These are phyloP conservation scores for Gobius niger DNA, from an alignment of 2,113 vertebrate genomes.

Conservation along the genomic window DNA sequence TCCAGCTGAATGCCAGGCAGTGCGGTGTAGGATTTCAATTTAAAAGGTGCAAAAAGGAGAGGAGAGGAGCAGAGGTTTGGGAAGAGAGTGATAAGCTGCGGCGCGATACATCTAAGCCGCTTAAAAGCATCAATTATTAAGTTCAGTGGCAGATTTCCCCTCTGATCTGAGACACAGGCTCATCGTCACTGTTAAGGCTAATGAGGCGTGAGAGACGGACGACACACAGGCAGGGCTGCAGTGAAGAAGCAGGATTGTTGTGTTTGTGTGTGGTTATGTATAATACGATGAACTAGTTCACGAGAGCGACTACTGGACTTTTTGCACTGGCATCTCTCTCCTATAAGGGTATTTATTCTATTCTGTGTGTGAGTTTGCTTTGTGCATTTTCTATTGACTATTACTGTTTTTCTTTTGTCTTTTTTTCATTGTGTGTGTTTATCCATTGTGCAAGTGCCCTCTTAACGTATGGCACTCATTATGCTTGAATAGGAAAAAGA, in stretches of 20 bases:
- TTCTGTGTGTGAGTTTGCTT: too few species aligned
- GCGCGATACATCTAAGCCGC: conserved; percentile 19
- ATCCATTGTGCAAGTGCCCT: too few species aligned
- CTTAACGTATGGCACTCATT: too few species aligned
- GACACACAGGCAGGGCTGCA: not conserved
- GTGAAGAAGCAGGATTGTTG: not conserved
- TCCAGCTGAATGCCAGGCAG: not conserved
- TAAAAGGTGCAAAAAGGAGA: not conserved
- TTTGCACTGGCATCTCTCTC: too few species aligned
- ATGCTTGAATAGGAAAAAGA: too few species aligned
- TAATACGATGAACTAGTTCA: too few species aligned
- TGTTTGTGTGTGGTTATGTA: too few species aligned
- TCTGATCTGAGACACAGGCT: conserved; percentile 49
- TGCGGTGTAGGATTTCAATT: not conserved
- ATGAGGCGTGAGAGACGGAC: conserved; percentile 29
- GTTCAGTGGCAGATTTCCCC: conserved; percentile 27
- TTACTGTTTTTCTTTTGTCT: too few species aligned
- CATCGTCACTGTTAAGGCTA: conserved; percentile 33
- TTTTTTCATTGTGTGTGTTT: too few species aligned
- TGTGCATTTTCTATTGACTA: too few species aligned
- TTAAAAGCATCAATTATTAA: conserved; percentile 52
- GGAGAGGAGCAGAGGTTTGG: not conserved
- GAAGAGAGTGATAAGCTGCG: not conserved
- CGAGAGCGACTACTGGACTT: too few species aligned
- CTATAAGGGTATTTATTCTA: too few species aligned